Evolutionary conservation across 2,888 invertebrate species (phyloP).

Genomic region (Incurvaria masculella): DNA sequence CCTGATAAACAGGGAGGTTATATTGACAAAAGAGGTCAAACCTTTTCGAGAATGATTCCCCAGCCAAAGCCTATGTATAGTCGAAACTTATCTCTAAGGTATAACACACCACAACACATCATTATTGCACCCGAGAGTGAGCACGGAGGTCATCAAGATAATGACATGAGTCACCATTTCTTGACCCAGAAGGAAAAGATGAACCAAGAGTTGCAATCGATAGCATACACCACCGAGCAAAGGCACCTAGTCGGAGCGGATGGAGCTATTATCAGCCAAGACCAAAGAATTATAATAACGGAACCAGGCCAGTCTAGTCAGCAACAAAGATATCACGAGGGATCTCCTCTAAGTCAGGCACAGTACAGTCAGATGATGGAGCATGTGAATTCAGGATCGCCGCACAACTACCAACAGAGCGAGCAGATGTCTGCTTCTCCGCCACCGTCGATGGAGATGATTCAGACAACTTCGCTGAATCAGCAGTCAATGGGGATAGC

Average conservation of each 20-base stretch:
- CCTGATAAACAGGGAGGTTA: constrained; percentile 18
- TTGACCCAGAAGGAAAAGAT: not conserved
- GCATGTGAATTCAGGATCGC: constrained; percentile 30
- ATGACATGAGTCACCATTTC: not conserved
- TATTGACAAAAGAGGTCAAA: constrained; percentile 9
- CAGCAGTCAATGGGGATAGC: constrained; percentile 42
- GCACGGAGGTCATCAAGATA: constrained; percentile 4
- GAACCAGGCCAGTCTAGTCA: constrained; percentile 6
- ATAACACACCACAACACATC: constrained; percentile 10
- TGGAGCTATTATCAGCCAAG: constrained; percentile 10
- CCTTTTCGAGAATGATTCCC: constrained; percentile 1
- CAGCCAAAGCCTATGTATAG: constrained; percentile 7
- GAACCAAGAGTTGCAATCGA: constrained; percentile 11
- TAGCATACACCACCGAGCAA: constrained; percentile 12
- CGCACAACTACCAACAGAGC: constrained; percentile 14
- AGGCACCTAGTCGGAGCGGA: constrained; percentile 9
- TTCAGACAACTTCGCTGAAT: constrained; percentile 36
- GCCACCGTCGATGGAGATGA: constrained; percentile 33
- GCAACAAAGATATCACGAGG: constrained; percentile 10
- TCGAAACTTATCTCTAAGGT: constrained; percentile 6
- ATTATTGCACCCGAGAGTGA: constrained; percentile 12
- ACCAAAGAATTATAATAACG: constrained; percentile 12
- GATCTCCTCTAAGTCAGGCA: constrained; percentile 19
- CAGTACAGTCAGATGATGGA: constrained; percentile 27
- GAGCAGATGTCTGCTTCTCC: constrained; percentile 24